phyloP scores from a whole-genome alignment of 2,888 invertebrate species.

The Dilophus febrilis region DNA sequence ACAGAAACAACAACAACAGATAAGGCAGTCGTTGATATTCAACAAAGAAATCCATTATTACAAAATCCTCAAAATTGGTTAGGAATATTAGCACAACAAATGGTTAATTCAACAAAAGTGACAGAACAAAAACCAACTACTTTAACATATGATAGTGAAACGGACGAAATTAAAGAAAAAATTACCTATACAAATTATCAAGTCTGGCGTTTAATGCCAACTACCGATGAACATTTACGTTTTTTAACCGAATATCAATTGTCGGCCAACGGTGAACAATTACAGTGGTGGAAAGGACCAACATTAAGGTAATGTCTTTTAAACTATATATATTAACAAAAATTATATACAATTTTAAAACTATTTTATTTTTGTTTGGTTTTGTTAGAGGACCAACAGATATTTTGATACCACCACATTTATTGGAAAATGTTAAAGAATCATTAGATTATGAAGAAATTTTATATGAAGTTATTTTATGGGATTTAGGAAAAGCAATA shows the following conservation, averaged over 20 bases:
- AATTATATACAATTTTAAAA: slow-evolving; percentile 12
- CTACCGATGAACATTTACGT: slow-evolving; percentile 28
- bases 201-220: slow-evolving; percentile 32
- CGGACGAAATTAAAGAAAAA: slow-evolving; percentile 1
- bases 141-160: slow-evolving; percentile 14
- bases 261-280: slow-evolving; percentile 31
- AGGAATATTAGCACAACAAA: slow-evolving; percentile 26
- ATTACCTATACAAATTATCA: slow-evolving; percentile 32
- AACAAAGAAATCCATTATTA: slow-evolving; percentile 14
- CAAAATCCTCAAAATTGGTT: slow-evolving; percentile 21
- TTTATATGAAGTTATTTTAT: slow-evolving; percentile 46
- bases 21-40: slow-evolving; percentile 16
- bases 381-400: slow-evolving; percentile 41
- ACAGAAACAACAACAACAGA: slow-evolving; percentile 20
- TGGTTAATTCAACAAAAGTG: slow-evolving; percentile 20
- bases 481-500: slow-evolving; percentile 59
- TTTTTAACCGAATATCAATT: slow-evolving; percentile 30
- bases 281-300: slow-evolving; percentile 43
- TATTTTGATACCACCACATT: slow-evolving; percentile 52
- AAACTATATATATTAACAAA: neutral
- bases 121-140: slow-evolving; percentile 12
- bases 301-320: slow-evolving; percentile 24
- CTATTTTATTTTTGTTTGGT: neutral
- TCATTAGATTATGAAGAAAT: slow-evolving; percentile 43
- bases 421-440: slow-evolving; percentile 39